Percentiles rank a stretch among this genome's conserved stretches.
Conservation (phyloP, 1,140 invertebrate genomes). For the Orius laevigatus region DNA sequence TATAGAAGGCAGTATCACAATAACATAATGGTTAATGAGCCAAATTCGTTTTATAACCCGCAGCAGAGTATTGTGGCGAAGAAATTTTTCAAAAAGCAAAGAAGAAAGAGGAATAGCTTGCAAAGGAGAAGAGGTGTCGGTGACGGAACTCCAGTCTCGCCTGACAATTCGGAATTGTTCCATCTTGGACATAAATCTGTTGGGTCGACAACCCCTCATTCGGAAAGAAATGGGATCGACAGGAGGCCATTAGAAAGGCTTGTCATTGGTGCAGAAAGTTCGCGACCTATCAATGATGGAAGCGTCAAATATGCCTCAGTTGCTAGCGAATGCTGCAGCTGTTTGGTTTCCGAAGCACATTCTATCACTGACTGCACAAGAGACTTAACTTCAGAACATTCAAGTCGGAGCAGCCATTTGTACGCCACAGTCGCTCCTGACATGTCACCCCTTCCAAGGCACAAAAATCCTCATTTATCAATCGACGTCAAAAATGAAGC, state of each 20-base stretch:
- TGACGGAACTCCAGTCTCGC: conserved; percentile 35
- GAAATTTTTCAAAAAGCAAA: conserved; percentile 79
- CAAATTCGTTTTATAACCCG: conserved; percentile 80
- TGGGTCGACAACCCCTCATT: conserved; percentile 60
- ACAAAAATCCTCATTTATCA: neutral
- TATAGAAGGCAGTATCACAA: conserved; percentile 53
- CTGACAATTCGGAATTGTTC: conserved; percentile 37
- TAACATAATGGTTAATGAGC: conserved; percentile 51
- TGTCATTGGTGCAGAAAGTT: conserved; percentile 20
- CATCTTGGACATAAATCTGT: conserved; percentile 34
- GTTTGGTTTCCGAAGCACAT: conserved; percentile 16
- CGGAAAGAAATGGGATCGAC: conserved; percentile 28
- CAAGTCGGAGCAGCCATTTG: conserved; percentile 18
- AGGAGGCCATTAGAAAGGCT: conserved; percentile 16
- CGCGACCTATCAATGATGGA: conserved; percentile 14
- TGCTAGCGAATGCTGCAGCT: conserved; percentile 14
- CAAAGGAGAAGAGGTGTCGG: conserved; percentile 45
- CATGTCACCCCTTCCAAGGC: conserved; percentile 9
- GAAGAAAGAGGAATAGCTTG: conserved; percentile 50
- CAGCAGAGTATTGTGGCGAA: conserved; percentile 81
- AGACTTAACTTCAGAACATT: conserved; percentile 19
- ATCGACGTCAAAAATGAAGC: conserved; percentile 14
- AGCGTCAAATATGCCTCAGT: conserved; percentile 16
- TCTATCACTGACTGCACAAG: conserved; percentile 20
- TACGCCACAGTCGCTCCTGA: conserved; percentile 20